Base-by-base conservation (phyloP, 2,113 vertebrate genomes). In the Bungarus multicinctus region DNA sequence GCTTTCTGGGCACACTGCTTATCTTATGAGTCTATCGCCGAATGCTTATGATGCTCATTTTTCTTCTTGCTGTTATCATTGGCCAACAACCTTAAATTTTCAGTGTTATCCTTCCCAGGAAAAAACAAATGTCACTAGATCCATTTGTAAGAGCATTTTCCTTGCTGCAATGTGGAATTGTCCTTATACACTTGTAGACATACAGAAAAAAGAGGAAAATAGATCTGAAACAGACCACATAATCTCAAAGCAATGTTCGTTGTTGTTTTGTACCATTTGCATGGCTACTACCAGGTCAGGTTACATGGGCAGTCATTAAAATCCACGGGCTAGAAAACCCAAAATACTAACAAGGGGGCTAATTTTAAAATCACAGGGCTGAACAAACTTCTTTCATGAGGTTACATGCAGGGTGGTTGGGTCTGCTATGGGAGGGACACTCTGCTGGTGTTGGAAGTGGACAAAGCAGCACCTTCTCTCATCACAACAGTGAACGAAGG, bases 1-100 rank as follows among this genome's bases (percentile, higher is more conserved):
- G 96, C 94, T 96, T 88, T 93, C 95, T 95, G 47, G 93, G 95
- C 95, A 95, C 85, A 47, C 88, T 93, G 95, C 96, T 96, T 97
- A 97, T 96, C 96, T 97, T 60, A n/a, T n/a, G 47, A 81, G 20
- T 60, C 85, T 45, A 18, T 60, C 4, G 10, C 30, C 57, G 30
- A n/a, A 45, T 25, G 18, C 57, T 25, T 8, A 30, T 43, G 34
- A 57, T 43, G 43, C 43, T 55, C 58, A 4, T 64, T 54, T 27
- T 57, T 52, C 69, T 57, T 53, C 89, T 53, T 87, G 86, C 90
- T 93, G n/a, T 92, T 92, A 74, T 54, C 64, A 45, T 74, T 92
- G 86, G 86, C 91, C 64, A 34, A 57, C 54, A 34, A 30, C 45
- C 55, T 43, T 53, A 18, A 22, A 34, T 64, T 11, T 90, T 64